A percentile compares a stretch with the other conserved stretches of the same genome.
phyloP scores from a whole-genome alignment of 2,113 vertebrate species.

The Scolopax mira region DNA sequence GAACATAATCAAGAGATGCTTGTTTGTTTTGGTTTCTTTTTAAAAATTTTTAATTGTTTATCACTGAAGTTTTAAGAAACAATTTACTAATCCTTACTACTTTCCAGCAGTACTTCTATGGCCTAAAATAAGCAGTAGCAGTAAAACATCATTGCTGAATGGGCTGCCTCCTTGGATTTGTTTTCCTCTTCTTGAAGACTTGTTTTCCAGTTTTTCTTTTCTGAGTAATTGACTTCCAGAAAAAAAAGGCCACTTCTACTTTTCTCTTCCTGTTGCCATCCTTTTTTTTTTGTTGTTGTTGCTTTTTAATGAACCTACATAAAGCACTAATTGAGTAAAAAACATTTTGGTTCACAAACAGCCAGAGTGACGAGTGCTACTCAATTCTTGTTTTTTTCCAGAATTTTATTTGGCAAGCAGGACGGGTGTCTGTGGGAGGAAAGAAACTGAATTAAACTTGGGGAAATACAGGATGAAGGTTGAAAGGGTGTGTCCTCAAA shows the following conservation, averaged over 20 bases:
- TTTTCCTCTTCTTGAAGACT: conserved; percentile 21
- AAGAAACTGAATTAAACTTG: conserved; percentile 43
- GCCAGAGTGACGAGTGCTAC: background rate
- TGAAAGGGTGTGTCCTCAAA: conserved; percentile 36
- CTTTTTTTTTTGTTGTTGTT: background rate
- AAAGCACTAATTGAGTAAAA: conserved; percentile 16
- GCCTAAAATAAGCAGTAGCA: background rate
- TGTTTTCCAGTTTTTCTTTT: background rate
- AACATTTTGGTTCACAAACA: conserved; percentile 24
- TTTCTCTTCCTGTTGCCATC: background rate
- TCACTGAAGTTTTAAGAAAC: background rate
- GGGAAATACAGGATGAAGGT: conserved; percentile 41
- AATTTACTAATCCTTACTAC: background rate
- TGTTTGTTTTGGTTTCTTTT: background rate
- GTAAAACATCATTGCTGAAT: background rate
- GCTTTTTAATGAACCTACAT: background rate
- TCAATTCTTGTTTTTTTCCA: conserved; percentile 54
- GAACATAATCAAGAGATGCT: background rate
- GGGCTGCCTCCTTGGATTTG: background rate
- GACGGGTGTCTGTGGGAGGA: conserved; percentile 41
- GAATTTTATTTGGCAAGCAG: conserved; percentile 58
- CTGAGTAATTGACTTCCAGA: conserved; percentile 10
- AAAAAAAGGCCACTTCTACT: background rate
- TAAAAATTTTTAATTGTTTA: background rate
- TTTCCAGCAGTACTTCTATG: background rate